Base-by-base conservation (phyloP, 2,888 invertebrate genomes). In the Agelastica alni region DNA sequence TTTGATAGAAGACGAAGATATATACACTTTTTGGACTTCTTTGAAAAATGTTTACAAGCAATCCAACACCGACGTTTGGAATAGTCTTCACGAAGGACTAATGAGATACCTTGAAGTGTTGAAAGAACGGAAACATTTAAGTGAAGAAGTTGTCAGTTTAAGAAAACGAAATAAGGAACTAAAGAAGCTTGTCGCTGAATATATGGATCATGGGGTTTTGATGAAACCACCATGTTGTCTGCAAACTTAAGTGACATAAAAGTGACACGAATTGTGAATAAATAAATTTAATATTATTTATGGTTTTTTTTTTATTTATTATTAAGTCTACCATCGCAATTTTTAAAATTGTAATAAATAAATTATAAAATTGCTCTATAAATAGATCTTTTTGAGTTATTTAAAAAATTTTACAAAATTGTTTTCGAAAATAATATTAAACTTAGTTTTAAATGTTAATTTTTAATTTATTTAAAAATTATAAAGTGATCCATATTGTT, bases 1-100 rank as follows among this genome's bases (percentile, higher is more conserved):
- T 18, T 77, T 77, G 59, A 65, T 86, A 32, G 73, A 73, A 3
- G 65, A 75, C 1, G 75, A 81, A 17, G 85, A 86, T 64, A 84
- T 90, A 16, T 78, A 77, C 5, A 72, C 76, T 1, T 91, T 84
- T 73, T 92, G 91, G 91, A 70, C 77, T 4, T 80, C 83, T 58
- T 90, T 87, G 75, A 78, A 79, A 54, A 77, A 79, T 30, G 73
- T 84, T 4, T 86, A 88, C 63, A 78, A 85, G 0, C 60, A 77
- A 0, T 81, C 86, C 36, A 85, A 84, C 59, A 82, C 86, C 62
- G 81, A 82, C 53, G 75, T 91, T 31, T 92, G 91, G 91, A 85
- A 87, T 63, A 85, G 83, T 2, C 68, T 89, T 31, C 71, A 85
- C 4, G 75, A 80, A 13, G 87, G 85, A 3, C 75, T 89, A 14